Evolutionary conservation across 2,888 invertebrate species (phyloP), one percentile per base, ranked within the genome.

Genomic region (Mythimna lalbum): DNA sequence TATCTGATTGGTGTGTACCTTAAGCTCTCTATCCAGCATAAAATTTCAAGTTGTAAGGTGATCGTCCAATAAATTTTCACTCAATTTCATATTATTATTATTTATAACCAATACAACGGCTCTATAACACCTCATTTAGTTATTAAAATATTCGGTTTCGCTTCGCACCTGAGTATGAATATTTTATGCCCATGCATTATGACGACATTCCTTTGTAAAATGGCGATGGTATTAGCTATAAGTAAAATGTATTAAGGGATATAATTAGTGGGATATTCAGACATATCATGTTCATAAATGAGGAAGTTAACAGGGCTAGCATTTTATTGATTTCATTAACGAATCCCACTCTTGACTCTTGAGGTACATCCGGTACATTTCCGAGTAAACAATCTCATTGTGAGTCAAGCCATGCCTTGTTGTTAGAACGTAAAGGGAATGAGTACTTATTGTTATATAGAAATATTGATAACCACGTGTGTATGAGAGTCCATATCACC

Each of bases 401-500:
- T 79, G 76, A 79, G 67, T 79, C 79, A 69, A 79, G 49, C 52
- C 79, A 61, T 49, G 59, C 49, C 72, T 53, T 52, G 31, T 60
- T 71, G 57, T 59, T 78, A 63, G 61, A 71, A 75, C 71, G 43
- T 64, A 65, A 56, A 75, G 57, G 43, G 63, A 71, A 60, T 76
- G 50, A 75, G 49, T 76, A 72, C 55, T 65, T 72, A 72, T 64
- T 68, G 65, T 76, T 56, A 10, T 73, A 65, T 50, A 76, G 68
- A 76, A 78, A 49, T 79, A 76, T 72, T 79, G 76, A 76, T 79
- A 79, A 79, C 76, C 76, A 76, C 65, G 76, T 63, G 69, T 68
- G 67, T 69, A 63, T 67, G 66, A 80, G 76, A 77, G 70, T 78
- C 74, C 65, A 77, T 78, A 78, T 80, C 84, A 70, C 74, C 73